A percentile compares a stretch with the other conserved stretches of the same genome.
phyloP scores from a whole-genome alignment of 2,797 vertebrate species.

The Micropoecilia bifurca region DNA sequence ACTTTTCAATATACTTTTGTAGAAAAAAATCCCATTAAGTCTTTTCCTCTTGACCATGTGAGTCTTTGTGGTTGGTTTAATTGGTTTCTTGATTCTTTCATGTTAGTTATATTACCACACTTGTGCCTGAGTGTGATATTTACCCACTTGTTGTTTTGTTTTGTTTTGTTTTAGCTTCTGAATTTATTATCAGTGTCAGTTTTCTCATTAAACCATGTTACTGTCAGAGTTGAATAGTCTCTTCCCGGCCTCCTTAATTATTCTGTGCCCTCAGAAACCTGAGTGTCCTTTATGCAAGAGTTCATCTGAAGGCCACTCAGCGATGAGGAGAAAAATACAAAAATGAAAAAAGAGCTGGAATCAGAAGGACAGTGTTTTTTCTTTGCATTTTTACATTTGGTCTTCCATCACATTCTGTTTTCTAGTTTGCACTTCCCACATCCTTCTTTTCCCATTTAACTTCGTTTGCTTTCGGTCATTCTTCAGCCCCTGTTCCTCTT shows the following conservation, averaged over 20 bases:
- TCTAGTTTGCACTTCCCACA: background rate
- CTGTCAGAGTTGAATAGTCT: constrained; percentile 19
- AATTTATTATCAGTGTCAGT: constrained; percentile 7
- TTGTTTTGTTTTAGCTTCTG: background rate
- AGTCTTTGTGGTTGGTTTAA: background rate
- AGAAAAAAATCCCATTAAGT: background rate
- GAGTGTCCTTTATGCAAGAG: constrained; percentile 67
- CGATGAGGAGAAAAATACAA: constrained; percentile 42
- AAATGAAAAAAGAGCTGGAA: constrained; percentile 11
- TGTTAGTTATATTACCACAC: constrained; percentile 3
- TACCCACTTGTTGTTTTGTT: background rate
- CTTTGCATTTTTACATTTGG: constrained; percentile 12
- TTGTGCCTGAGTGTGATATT: constrained; percentile 15
- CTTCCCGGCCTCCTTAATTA: constrained; percentile 39
- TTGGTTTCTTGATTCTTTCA: constrained; percentile 16
- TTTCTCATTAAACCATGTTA: constrained; percentile 46
- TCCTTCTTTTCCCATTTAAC: constrained; percentile 31
- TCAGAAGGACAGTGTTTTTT: constrained; percentile 16
- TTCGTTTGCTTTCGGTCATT: constrained; percentile 21
- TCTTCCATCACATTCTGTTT: constrained; percentile 16
- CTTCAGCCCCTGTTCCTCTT: background rate
- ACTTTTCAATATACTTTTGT: background rate
- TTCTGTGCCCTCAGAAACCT: constrained; percentile 53
- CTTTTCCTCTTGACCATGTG: background rate
- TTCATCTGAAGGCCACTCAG: constrained; percentile 63